Conservation (phyloP, 2,113 vertebrate species). For the Ciconia stormi region DNA sequence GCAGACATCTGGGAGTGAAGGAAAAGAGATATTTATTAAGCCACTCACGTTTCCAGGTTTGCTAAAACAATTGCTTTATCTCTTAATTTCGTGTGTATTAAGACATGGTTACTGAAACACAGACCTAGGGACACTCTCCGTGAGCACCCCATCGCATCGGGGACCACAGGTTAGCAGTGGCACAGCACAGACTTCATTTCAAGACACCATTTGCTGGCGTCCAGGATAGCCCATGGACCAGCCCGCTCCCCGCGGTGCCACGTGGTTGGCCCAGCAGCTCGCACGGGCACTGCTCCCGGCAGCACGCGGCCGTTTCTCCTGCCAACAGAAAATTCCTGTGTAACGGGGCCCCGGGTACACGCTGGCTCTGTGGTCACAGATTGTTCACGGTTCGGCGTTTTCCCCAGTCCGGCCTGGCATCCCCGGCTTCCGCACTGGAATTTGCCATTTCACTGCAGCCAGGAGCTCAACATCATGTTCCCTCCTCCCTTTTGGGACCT, state of each 20-base stretch:
- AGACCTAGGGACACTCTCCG: neutral
- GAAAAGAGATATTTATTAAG: conserved; percentile 42
- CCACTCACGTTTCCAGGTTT: conserved; percentile 20
- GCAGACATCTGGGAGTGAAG: conserved; percentile 29
- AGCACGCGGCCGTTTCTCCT: rapidly evolving
- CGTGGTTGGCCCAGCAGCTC: neutral
- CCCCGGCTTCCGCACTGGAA: neutral
- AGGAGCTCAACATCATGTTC: neutral
- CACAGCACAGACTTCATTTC: neutral
- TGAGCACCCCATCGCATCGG: rapidly evolving
- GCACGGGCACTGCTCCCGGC: rapidly evolving
- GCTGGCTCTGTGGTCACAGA: rapidly evolving
- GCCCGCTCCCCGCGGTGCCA: rapidly evolving
- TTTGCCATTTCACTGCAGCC: conserved; percentile 43
- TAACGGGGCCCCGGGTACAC: rapidly evolving
- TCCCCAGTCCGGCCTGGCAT: neutral
- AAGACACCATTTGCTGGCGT: neutral
- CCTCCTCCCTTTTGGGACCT: neutral
- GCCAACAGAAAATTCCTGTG: neutral
- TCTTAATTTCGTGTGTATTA: neutral
- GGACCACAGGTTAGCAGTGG: neutral
- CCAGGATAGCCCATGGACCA: neutral
- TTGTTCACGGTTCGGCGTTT: rapidly evolving
- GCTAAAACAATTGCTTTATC: conserved; percentile 43
- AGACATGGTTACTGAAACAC: neutral